Conservation (phyloP, 2,888 invertebrate genomes). For the Chironomus tentans region DNA sequence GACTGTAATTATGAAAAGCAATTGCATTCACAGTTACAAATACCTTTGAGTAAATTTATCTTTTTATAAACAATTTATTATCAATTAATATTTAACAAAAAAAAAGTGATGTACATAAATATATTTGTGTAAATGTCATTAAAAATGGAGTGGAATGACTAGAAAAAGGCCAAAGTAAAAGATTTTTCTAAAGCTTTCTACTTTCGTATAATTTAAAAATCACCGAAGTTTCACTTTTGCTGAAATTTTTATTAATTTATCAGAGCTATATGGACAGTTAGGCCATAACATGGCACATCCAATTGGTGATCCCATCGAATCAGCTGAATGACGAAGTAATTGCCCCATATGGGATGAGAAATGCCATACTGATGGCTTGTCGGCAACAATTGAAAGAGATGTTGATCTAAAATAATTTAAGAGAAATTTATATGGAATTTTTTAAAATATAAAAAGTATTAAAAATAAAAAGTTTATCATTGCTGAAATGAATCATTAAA, state of each 20-base stretch:
- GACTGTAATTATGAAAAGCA: not conserved
- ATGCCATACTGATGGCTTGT: conserved; percentile 41
- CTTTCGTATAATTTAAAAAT: conserved; percentile 30
- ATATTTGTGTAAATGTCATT: not conserved
- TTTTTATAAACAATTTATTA: not conserved
- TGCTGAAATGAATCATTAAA: too few species aligned
- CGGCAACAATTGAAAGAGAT: conserved; percentile 41
- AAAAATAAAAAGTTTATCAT: too few species aligned
- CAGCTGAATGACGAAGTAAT: conserved; percentile 39
- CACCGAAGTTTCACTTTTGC: conserved; percentile 35
- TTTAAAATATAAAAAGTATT: too few species aligned
- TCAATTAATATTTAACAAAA: not conserved
- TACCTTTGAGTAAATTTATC: not conserved
- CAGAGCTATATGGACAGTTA: conserved; percentile 42
- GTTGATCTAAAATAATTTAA: conserved; percentile 36
- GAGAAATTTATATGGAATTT: not conserved
- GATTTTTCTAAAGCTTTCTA: not conserved
- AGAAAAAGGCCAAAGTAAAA: conserved; percentile 28
- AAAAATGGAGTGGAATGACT: conserved; percentile 9
- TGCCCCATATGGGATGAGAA: conserved; percentile 44
- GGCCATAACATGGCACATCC: conserved; percentile 43
- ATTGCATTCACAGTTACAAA: not conserved
- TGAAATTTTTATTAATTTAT: conserved; percentile 34
- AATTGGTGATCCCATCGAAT: conserved; percentile 35
- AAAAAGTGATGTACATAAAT: not conserved